Evolutionary conservation across 2,797 vertebrate species (phyloP), one percentile per base, ranked within the genome.

Genomic region (Tapera naevia): DNA sequence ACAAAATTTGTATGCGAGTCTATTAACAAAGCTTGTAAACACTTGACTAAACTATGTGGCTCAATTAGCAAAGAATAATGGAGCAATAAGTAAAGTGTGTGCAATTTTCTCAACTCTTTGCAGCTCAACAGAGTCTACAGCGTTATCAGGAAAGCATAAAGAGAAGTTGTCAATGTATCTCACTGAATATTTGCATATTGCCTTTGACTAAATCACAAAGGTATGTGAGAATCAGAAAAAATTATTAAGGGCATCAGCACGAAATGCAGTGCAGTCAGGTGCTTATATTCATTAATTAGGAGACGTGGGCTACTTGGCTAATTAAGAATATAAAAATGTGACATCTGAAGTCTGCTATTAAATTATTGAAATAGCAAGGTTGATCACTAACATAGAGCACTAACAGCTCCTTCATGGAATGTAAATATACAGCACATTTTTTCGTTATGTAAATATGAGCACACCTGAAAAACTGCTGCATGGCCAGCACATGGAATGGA

Each of bases 21-120:
- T 96, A 43, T 95, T 96, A 95, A 71, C 82, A 95, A 96, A 95
- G 78, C 73, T 89, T 94, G 85, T 93, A 97, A 96, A 96, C 93
- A 85, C 90, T 96, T 95, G 83, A 87, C 75, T 95, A 91, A 97
- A 96, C 94, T 93, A 54, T 56, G 88, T 66, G 73, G 76, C 83
- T 93, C 88, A 95, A 91, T 96, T 97, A 96, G 94, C 89, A 97
- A 95, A 96, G 95, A 97, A 97, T 96, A 95, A 97, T 96, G 80
- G 75, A 88, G 64, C 95, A 92, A 86, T 97, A 93, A 96, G 90
- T 82, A 96, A 95, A 96, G 69, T 75, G 80, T 96, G 75, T 80
- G 61, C 78, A 95, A 80, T 95, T 97, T 97, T 93, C 95, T 89
- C 71, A 93, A 86, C 74, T 75, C 88, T 93, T 82, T 69, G 72